phyloP scores from a whole-genome alignment of 1,140 invertebrate species.

The Cotesia vestalis region DNA sequence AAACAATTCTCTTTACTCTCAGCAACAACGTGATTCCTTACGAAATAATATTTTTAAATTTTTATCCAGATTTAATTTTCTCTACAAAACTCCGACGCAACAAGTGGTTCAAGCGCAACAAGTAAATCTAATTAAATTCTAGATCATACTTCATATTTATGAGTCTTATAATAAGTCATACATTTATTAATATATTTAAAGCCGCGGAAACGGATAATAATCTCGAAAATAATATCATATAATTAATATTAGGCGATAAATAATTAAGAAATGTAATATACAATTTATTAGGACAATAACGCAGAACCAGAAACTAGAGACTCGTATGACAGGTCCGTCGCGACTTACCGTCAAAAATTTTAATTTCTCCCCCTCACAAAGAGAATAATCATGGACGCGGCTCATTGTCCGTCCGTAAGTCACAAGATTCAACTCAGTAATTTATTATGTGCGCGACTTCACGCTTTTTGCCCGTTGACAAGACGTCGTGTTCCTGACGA shows the following conservation, averaged over 20 bases:
- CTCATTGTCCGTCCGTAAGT: constrained; percentile 28
- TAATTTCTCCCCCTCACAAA: background rate
- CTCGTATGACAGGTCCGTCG: background rate
- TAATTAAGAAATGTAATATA: background rate
- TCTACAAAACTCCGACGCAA: too few species aligned
- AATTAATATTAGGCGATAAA: background rate
- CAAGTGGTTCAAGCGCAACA: too few species aligned
- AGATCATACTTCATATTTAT: too few species aligned
- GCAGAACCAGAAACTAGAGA: background rate
- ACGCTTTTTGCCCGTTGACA: constrained; percentile 27
- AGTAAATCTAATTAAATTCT: too few species aligned
- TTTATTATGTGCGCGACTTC: constrained; percentile 32
- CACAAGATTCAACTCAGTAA: background rate
- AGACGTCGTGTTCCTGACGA: constrained; percentile 29
- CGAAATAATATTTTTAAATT: too few species aligned
- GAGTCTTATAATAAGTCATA: too few species aligned
- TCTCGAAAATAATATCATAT: too few species aligned
- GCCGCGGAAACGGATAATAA: too few species aligned
- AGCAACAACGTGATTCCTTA: too few species aligned
- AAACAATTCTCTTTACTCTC: too few species aligned
- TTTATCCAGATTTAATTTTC: too few species aligned
- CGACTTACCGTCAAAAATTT: background rate
- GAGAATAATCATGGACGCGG: constrained; percentile 8
- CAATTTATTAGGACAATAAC: constrained; percentile 5
- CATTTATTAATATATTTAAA: too few species aligned